Conservation (phyloP, 2,888 invertebrate species). For the Sialis fuliginosa region DNA sequence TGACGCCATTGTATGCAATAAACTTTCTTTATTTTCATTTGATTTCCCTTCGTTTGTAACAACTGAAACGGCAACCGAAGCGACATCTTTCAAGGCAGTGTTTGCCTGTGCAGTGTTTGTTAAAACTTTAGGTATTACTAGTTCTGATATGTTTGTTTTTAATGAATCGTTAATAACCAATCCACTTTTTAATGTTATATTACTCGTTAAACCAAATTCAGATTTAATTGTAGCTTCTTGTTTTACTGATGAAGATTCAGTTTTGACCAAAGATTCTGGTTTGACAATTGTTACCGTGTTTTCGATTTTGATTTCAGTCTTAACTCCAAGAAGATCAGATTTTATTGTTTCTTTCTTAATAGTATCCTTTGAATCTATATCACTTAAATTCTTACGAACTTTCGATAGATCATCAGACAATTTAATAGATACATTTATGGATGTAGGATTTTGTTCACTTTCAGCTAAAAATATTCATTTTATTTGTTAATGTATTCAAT, state of each 20-base stretch:
- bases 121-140: neutral
- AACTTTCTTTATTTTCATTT: too few species aligned
- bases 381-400: slow-evolving; percentile 4
- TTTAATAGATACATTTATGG: slow-evolving; percentile 5
- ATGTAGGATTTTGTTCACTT: neutral
- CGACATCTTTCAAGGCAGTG: too few species aligned
- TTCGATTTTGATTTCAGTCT: slow-evolving; percentile 2
- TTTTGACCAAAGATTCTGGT: neutral
- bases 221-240: neutral
- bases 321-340: slow-evolving; percentile 15
- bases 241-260: neutral
- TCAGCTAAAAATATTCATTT: neutral
- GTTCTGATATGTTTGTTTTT: neutral
- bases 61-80: too few species aligned
- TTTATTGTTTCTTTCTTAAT: slow-evolving; percentile 27
- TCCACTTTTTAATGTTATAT: neutral
- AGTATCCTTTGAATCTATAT: neutral
- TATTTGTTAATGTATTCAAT: neutral
- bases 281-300: neutral
- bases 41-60: too few species aligned
- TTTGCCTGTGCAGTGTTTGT: neutral
- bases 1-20: too few species aligned
- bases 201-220: neutral
- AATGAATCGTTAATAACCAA: too few species aligned
- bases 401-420: slow-evolving; percentile 4